These are phyloP conservation scores for Platysternon megacephalum DNA, from an alignment of 2,113 vertebrate species.

Conservation along the genomic window DNA sequence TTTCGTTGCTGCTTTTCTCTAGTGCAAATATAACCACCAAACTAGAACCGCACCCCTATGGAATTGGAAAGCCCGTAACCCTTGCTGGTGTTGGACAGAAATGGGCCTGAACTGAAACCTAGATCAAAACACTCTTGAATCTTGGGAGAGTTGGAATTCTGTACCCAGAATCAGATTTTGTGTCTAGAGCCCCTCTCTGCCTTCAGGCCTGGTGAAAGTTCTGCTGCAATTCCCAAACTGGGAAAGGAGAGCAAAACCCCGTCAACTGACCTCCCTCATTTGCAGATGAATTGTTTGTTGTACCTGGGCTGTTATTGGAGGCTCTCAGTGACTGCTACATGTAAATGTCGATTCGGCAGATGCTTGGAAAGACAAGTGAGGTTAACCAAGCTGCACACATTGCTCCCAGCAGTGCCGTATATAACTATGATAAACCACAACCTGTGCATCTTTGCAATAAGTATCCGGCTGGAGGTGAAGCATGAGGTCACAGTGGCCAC, in stretches of 20 bases:
- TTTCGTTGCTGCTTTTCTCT: neutral
- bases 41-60: neutral
- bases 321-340: neutral
- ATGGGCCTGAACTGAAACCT: neutral
- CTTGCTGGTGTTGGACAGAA: neutral
- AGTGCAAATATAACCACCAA: neutral
- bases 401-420: conserved; percentile 52
- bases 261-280: neutral
- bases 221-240: neutral
- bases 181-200: neutral
- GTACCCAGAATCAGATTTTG: neutral
- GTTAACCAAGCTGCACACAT: conserved; percentile 58
- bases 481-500: neutral
- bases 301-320: neutral
- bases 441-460: conserved; percentile 25
- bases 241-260: neutral
- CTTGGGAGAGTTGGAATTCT: neutral
- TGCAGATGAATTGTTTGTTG: neutral
- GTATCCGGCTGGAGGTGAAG: conserved; percentile 33
- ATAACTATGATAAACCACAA: conserved; percentile 57
- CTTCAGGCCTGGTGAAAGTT: neutral
- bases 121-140: neutral
- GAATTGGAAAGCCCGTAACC: neutral
- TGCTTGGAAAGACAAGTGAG: conserved; percentile 34
- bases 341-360: neutral